A percentile compares a stretch with the other conserved stretches of the same genome.
These are phyloP conservation scores for Acrossocheilus wenchowensis DNA, from an alignment of 2,797 vertebrate genomes.

Conservation along the genomic window DNA sequence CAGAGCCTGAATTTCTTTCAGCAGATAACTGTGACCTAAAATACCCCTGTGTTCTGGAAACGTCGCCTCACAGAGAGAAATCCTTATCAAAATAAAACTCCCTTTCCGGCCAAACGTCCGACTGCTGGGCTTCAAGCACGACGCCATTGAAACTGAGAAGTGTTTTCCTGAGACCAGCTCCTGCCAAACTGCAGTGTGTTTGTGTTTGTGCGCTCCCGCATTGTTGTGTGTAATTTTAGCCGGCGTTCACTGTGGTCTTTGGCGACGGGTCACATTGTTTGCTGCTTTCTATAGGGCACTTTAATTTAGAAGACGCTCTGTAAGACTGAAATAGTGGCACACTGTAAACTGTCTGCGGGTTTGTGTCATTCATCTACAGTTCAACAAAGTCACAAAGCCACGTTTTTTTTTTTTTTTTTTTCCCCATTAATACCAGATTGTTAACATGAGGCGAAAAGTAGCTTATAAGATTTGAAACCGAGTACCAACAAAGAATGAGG, in stretches of 20 bases:
- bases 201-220: background rate
- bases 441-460: background rate
- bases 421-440: background rate
- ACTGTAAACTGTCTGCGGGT: background rate
- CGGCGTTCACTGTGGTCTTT: background rate
- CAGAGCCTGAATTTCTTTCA: background rate
- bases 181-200: background rate
- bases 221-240: background rate
- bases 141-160: background rate
- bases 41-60: background rate
- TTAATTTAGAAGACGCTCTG: background rate
- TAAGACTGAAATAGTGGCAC: background rate
- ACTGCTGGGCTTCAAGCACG: background rate
- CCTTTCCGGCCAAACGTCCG: background rate
- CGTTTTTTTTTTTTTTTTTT: no score
- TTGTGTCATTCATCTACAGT: background rate
- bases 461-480: background rate
- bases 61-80: background rate
- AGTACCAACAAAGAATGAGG: background rate
- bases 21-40: background rate
- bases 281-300: background rate
- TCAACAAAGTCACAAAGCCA: background rate
- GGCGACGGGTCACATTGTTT: background rate
- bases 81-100: constrained; percentile 10
- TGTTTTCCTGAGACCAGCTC: background rate